A percentile compares a stretch with the other conserved stretches of the same genome.
These are phyloP conservation scores for Diachasmimorpha longicaudata DNA, from an alignment of 1,140 invertebrate genomes.

Conservation along the genomic window DNA sequence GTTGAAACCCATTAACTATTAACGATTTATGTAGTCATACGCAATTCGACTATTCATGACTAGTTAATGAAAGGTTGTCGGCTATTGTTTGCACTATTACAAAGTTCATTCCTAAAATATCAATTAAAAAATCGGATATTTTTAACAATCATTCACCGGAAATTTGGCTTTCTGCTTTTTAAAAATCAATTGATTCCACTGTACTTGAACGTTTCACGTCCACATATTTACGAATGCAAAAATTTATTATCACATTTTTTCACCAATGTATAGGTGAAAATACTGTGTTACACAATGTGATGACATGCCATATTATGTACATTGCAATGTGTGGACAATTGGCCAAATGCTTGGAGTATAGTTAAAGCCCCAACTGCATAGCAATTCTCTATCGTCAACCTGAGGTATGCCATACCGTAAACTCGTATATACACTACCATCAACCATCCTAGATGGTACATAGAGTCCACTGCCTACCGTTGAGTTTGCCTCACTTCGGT, in stretches of 20 bases:
- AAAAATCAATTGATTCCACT: no score
- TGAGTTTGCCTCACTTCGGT: background rate
- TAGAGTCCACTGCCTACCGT: background rate
- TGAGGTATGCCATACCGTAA: background rate
- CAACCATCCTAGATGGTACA: background rate
- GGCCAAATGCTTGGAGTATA: background rate
- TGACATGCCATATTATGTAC: constrained; percentile 32
- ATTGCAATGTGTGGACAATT: background rate
- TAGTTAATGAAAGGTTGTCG: no score
- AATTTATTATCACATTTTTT: background rate
- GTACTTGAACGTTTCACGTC: no score
- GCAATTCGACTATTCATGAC: no score
- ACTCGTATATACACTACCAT: background rate
- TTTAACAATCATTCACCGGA: no score
- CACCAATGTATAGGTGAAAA: constrained; percentile 23
- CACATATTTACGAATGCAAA: no score
- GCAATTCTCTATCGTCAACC: background rate
- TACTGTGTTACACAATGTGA: constrained; percentile 40
- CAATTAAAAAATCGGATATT: no score
- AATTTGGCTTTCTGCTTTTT: no score
- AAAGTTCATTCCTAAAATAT: no score
- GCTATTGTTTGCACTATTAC: no score
- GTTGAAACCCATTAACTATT: no score
- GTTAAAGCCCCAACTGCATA: background rate
- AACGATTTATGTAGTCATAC: no score